Percentiles rank a stretch among this genome's conserved stretches.
Evolutionary conservation across 2,888 invertebrate species (phyloP).

Genomic region (Vannuccia rotundouncinata): DNA sequence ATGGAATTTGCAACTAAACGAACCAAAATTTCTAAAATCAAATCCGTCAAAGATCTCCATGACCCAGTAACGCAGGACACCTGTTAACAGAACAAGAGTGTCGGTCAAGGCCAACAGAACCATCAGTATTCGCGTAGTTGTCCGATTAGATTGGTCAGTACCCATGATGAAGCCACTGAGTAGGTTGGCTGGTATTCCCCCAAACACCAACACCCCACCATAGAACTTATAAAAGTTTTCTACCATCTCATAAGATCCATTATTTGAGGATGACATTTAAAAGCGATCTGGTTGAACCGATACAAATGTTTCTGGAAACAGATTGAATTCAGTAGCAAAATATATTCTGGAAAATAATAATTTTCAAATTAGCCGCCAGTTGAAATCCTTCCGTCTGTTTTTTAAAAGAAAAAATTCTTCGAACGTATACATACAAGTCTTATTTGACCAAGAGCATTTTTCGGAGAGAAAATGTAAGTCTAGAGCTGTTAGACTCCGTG

Average conservation of each 20-base stretch:
- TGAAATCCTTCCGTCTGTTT: too few relatives aligned
- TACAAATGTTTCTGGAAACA: too few relatives aligned
- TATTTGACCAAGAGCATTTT: too few relatives aligned
- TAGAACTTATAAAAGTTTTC: slow-evolving; percentile 31
- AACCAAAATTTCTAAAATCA: slow-evolving; percentile 25
- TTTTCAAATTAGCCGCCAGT: too few relatives aligned
- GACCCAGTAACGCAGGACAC: slow-evolving; percentile 39
- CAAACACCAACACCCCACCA: slow-evolving; percentile 33
- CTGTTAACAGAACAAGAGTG: slow-evolving; percentile 37
- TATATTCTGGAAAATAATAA: too few relatives aligned
- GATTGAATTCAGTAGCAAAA: too few relatives aligned
- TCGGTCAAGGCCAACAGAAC: slow-evolving; percentile 37
- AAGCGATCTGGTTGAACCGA: too few relatives aligned
- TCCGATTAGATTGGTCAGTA: slow-evolving; percentile 34
- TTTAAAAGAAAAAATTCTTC: too few relatives aligned
- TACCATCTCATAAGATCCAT: not conserved
- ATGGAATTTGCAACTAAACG: slow-evolving; percentile 35
- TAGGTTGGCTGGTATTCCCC: slow-evolving; percentile 38
- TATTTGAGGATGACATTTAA: not conserved
- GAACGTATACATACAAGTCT: too few relatives aligned
- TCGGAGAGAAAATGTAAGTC: too few relatives aligned
- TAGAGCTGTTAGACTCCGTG: too few relatives aligned
- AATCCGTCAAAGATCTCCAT: slow-evolving; percentile 32
- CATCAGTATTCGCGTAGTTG: slow-evolving; percentile 39
- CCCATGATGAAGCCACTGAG: slow-evolving; percentile 38